A percentile compares a stretch with the other conserved stretches of the same genome.
Evolutionary conservation across 2,113 vertebrate genomes (phyloP).

Genomic region (Deroptyus accipitrinus): DNA sequence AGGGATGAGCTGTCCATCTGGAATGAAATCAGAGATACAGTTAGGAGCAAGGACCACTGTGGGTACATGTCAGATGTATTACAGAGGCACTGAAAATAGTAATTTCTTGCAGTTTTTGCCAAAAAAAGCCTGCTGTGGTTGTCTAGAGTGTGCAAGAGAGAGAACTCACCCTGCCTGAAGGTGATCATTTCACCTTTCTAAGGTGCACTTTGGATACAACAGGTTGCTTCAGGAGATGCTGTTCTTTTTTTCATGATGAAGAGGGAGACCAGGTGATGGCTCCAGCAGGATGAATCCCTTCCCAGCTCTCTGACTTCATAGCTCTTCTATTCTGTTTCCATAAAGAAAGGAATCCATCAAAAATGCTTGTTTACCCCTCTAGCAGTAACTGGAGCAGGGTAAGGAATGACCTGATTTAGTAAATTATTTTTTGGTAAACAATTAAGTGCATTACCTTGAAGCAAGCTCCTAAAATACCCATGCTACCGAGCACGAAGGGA

Average conservation of each 20-base stretch:
- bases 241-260: not conserved
- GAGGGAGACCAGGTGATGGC: not conserved
- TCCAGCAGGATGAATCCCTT: not conserved
- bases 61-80: not conserved
- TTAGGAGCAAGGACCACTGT: not conserved
- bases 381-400: not conserved
- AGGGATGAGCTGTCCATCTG: not conserved
- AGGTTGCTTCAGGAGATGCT: not conserved
- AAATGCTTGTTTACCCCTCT: not conserved
- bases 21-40: not conserved
- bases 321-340: not conserved
- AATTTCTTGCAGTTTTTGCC: not conserved
- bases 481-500: accelerated
- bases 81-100: not conserved
- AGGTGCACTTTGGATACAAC: not conserved
- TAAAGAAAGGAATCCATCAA: not conserved
- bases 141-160: not conserved
- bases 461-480: not conserved
- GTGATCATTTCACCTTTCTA: not conserved
- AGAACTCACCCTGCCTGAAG: not conserved
- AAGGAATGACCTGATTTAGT: not conserved
- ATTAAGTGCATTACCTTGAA: not conserved
- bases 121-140: not conserved
- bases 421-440: not conserved
- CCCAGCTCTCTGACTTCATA: not conserved